These are phyloP conservation scores for Agrilus biguttatus DNA, from an alignment of 2,888 invertebrate species.

Conservation along the genomic window DNA sequence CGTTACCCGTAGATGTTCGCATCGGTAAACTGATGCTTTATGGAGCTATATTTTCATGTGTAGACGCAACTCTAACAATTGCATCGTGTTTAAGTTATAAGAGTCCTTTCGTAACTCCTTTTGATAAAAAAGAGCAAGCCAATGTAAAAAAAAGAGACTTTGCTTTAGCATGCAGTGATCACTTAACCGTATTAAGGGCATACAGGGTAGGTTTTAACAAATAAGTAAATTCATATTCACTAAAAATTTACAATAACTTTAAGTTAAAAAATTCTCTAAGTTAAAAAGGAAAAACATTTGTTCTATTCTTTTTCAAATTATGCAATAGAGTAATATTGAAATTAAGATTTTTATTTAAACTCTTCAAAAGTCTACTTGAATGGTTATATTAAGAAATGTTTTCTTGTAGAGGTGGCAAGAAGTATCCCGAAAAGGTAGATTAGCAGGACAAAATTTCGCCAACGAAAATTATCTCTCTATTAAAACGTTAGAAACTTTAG, in stretches of 20 bases:
- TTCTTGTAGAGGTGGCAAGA: slow-evolving; percentile 60
- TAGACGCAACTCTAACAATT: slow-evolving; percentile 84
- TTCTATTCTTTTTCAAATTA: not conserved
- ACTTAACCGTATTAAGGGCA: slow-evolving; percentile 70
- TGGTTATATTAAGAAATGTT: not conserved
- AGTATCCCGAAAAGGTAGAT: slow-evolving; percentile 48
- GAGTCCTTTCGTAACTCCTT: slow-evolving; percentile 62
- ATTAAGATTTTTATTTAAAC: not conserved
- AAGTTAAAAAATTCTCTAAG: too few species aligned
- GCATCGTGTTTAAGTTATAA: slow-evolving; percentile 72
- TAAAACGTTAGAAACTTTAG: slow-evolving; percentile 68
- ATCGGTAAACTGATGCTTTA: slow-evolving; percentile 88
- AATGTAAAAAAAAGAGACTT: slow-evolving; percentile 62
- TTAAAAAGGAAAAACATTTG: not conserved
- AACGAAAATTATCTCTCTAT: slow-evolving; percentile 71
- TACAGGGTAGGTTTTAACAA: slow-evolving; percentile 48
- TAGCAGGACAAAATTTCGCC: slow-evolving; percentile 66
- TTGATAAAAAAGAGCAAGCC: slow-evolving; percentile 56
- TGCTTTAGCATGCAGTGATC: slow-evolving; percentile 71
- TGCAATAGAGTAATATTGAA: not conserved
- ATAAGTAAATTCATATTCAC: not conserved
- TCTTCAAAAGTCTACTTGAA: too few species aligned
- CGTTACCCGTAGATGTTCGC: slow-evolving; percentile 78
- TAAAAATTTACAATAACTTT: not conserved
- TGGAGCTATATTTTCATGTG: slow-evolving; percentile 82